Conservation (phyloP, 23 tunicate genomes). For the Trididemnum clinides region DNA sequence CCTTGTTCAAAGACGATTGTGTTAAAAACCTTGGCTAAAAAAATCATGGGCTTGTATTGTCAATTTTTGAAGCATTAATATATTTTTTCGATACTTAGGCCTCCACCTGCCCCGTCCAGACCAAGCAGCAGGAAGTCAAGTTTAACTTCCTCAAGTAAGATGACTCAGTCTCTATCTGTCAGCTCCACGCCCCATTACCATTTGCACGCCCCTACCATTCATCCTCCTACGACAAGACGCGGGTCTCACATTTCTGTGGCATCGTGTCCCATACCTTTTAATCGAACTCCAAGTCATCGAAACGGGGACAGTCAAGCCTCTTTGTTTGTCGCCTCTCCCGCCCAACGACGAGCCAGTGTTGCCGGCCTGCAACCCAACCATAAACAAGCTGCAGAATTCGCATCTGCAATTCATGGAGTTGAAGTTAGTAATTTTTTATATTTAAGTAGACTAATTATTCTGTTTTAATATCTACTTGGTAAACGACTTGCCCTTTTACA, state of each 20-base stretch:
- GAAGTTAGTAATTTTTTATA: conserved; percentile 52
- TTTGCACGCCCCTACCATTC: conserved; percentile 8
- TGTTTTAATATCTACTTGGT: too few relatives aligned
- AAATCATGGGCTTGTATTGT: too few relatives aligned
- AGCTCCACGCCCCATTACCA: neutral
- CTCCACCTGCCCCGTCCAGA: conserved; percentile 2
- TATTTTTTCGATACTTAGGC: neutral
- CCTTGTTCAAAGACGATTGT: too few relatives aligned
- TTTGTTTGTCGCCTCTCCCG: neutral
- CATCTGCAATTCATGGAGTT: conserved; percentile 57
- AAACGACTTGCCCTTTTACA: too few relatives aligned
- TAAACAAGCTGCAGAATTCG: conserved; percentile 60
- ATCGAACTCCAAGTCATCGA: conserved; percentile 4
- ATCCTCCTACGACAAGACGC: conserved; percentile 17
- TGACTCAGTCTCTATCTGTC: neutral
- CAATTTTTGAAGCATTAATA: too few relatives aligned
- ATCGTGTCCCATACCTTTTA: conserved; percentile 51
- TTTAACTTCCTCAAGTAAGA: neutral
- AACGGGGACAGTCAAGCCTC: neutral
- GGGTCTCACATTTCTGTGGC: conserved; percentile 31
- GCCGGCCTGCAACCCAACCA: conserved; percentile 21
- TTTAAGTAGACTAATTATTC: too few relatives aligned
- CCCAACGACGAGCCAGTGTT: conserved; percentile 34
- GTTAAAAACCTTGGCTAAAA: too few relatives aligned
- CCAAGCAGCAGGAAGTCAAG: neutral